Percentiles rank a stretch among this genome's conserved stretches.
Evolutionary conservation across 2,888 invertebrate genomes (phyloP).

Genomic region (Lepidochrysops patricia): DNA sequence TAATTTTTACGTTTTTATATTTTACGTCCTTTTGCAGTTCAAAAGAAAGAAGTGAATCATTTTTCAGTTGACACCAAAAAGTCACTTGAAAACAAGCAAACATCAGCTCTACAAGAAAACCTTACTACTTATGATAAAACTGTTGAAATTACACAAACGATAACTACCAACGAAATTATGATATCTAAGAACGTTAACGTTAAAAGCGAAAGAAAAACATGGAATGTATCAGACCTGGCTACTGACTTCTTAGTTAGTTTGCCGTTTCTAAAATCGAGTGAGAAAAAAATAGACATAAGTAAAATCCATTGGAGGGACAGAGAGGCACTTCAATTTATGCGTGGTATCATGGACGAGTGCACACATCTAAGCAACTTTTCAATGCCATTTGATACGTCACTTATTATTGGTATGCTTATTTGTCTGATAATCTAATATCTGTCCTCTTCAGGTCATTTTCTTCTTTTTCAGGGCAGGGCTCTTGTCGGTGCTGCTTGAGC

Average conservation of each 20-base stretch:
- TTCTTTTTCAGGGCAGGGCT: too few species aligned
- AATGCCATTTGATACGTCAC: slow-evolving; percentile 87
- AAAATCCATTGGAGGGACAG: slow-evolving; percentile 82
- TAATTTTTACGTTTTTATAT: background rate
- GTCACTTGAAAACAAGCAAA: background rate
- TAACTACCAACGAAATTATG: slow-evolving; percentile 13
- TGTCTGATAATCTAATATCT: too few species aligned
- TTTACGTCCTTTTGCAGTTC: background rate
- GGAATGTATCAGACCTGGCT: slow-evolving; percentile 55
- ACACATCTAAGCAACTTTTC: slow-evolving; percentile 97
- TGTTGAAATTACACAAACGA: background rate
- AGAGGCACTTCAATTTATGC: slow-evolving; percentile 94
- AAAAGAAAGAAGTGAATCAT: slow-evolving; percentile 8
- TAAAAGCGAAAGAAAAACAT: slow-evolving; percentile 39
- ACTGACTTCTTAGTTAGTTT: slow-evolving; percentile 54
- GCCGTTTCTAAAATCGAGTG: slow-evolving; percentile 47
- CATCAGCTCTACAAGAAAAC: background rate
- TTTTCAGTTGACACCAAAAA: background rate
- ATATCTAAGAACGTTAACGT: slow-evolving; percentile 15
- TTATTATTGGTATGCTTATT: slow-evolving; percentile 79
- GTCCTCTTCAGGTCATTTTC: too few species aligned
- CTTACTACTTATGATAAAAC: background rate
- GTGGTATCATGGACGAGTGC: slow-evolving; percentile 98
- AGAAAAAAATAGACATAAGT: slow-evolving; percentile 70
- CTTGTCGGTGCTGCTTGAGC: too few species aligned